Percentiles rank a stretch among this genome's conserved stretches.
Conservation (phyloP, 2,113 vertebrate genomes). For the Chionis minor region DNA sequence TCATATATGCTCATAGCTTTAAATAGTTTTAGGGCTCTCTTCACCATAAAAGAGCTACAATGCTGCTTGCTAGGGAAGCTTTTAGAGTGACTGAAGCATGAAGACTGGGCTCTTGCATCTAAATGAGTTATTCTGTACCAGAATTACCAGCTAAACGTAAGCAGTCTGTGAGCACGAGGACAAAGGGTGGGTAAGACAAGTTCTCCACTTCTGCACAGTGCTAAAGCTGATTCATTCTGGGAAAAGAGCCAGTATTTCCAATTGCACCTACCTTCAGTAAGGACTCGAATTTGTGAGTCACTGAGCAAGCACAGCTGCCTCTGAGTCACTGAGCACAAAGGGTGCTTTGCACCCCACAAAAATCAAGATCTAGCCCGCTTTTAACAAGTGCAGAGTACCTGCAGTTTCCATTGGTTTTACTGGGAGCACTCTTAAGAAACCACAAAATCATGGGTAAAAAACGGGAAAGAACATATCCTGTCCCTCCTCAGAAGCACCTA, state of each 20-base stretch:
- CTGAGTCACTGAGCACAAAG: not conserved
- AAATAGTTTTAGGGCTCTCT: conserved; percentile 56
- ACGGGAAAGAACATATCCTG: not conserved
- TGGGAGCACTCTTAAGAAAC: not conserved
- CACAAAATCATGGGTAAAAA: not conserved
- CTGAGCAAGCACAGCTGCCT: not conserved
- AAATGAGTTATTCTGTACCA: not conserved
- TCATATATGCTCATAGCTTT: conserved; percentile 34
- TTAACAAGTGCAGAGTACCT: not conserved
- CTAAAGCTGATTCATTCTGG: not conserved
- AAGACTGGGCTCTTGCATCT: not conserved
- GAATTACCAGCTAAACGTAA: not conserved
- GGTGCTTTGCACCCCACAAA: not conserved
- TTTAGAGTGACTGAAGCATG: not conserved
- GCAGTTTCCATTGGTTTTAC: not conserved
- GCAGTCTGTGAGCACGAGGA: not conserved
- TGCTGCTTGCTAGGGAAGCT: not conserved
- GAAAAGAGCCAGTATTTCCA: not conserved
- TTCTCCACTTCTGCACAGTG: not conserved
- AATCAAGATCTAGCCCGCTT: not conserved
- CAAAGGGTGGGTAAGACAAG: not conserved
- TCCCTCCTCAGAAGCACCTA: not conserved
- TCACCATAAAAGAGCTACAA: conserved; percentile 23
- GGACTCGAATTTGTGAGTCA: not conserved
- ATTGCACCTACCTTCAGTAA: not conserved